Conservation (phyloP, 2,113 vertebrate genomes). For the Todiramphus saurophagus region DNA sequence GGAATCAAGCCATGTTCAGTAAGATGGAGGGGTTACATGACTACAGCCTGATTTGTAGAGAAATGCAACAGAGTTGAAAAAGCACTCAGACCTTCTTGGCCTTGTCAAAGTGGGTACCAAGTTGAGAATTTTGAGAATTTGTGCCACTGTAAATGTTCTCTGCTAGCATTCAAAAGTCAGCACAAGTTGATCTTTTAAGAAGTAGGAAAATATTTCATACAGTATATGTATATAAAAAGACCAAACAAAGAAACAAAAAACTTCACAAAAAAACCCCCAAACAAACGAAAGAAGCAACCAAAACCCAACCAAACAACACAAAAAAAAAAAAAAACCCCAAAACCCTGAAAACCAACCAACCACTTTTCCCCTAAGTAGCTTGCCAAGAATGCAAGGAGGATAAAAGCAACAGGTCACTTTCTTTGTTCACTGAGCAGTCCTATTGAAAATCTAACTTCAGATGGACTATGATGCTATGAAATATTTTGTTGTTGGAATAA, state of each 20-base stretch:
- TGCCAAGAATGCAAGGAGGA: not conserved
- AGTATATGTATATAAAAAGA: not conserved
- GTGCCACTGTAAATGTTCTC: not conserved
- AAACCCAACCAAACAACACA: no score
- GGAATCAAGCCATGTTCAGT: not conserved
- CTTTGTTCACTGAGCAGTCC: not conserved
- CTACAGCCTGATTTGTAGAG: not conserved
- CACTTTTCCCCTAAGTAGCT: not conserved
- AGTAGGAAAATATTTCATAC: not conserved
- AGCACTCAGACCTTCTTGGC: not conserved
- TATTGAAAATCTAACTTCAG: not conserved
- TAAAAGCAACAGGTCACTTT: not conserved
- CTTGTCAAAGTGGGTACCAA: not conserved
- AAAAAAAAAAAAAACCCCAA: no score
- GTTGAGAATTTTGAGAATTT: fast-evolving
- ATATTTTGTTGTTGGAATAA: not conserved
- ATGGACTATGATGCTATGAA: not conserved
- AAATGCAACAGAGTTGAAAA: not conserved
- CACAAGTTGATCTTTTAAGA: not conserved
- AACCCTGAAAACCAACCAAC: not conserved
- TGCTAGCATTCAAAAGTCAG: not conserved
- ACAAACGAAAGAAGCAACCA: no score
- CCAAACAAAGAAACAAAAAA: not conserved
- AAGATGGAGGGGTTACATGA: not conserved
- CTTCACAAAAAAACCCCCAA: no score